Percentiles rank a stretch among this genome's conserved stretches.
Evolutionary conservation across 2,888 invertebrate genomes (phyloP).

Genomic region (Microchrysa polita): DNA sequence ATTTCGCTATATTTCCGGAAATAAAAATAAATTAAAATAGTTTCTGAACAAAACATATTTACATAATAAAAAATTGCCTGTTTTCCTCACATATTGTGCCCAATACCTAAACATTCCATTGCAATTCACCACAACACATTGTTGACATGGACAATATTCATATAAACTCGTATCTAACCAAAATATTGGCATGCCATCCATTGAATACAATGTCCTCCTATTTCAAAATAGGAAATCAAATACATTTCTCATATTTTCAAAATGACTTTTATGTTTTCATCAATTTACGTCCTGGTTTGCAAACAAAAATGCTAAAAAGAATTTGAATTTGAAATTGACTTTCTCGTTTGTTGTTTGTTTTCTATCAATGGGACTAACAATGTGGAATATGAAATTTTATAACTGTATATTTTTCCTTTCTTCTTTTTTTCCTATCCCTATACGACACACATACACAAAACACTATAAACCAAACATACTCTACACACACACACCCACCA

Average conservation of each 20-base stretch:
- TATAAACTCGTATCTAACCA: not conserved
- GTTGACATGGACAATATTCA: conserved; percentile 7
- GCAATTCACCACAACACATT: conserved; percentile 19
- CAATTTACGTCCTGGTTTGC: no score
- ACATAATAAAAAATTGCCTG: no score
- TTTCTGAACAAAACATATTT: no score
- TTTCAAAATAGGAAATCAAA: not conserved
- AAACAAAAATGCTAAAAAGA: not conserved
- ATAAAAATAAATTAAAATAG: no score
- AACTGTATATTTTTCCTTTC: conserved; percentile 32
- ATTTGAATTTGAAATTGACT: not conserved
- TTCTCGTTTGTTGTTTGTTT: not conserved
- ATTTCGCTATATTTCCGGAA: no score
- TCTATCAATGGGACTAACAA: conserved; percentile 34
- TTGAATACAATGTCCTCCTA: not conserved
- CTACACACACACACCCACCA: conserved; percentile 9
- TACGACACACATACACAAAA: conserved; percentile 26
- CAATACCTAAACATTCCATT: no score
- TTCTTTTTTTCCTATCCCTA: conserved; percentile 36
- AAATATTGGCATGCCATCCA: conserved; percentile 40
- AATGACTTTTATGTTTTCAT: not conserved
- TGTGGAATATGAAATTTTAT: conserved; percentile 27
- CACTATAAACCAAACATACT: no score
- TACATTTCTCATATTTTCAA: not conserved
- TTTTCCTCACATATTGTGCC: no score